Percentiles rank a stretch among this genome's conserved stretches.
These are phyloP conservation scores for Caenorhabditis inopinata DNA, from an alignment of 1,140 invertebrate genomes.

Conservation along the genomic window DNA sequence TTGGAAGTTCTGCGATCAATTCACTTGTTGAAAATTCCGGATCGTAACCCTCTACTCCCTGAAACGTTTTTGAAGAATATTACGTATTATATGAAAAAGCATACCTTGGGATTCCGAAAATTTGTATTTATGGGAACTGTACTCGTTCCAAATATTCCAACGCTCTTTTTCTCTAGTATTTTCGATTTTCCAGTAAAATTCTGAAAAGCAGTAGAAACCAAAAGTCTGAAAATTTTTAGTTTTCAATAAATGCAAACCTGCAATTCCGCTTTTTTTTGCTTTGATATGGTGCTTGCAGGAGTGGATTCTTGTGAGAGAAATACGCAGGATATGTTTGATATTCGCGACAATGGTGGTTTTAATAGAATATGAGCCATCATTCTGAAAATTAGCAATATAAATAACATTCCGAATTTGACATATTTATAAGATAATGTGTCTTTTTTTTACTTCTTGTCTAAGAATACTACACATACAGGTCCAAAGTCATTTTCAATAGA, in stretches of 20 bases:
- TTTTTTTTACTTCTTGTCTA: too few relatives aligned
- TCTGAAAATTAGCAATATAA: not conserved
- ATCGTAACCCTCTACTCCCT: slow-evolving; percentile 47
- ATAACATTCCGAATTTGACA: too few relatives aligned
- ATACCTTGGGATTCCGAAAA: slow-evolving; percentile 42
- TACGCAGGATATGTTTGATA: not conserved
- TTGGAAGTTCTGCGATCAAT: not conserved
- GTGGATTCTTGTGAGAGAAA: not conserved
- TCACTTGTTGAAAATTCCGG: slow-evolving; percentile 47
- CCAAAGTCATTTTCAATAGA: too few relatives aligned
- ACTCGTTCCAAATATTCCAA: slow-evolving; percentile 11
- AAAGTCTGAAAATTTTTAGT: not conserved
- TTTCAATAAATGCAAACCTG: not conserved
- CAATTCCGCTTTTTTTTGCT: not conserved
- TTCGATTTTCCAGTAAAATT: slow-evolving; percentile 18
- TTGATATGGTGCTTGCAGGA: not conserved
- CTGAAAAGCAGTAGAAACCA: not conserved
- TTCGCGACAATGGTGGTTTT: not conserved
- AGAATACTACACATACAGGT: not conserved
- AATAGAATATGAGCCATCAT: not conserved
- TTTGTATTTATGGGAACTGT: slow-evolving; percentile 43
- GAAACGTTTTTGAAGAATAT: not conserved
- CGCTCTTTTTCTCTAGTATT: slow-evolving; percentile 39
- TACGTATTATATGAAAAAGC: too few relatives aligned
- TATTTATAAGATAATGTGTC: too few relatives aligned